A percentile compares a stretch with the other conserved stretches of the same genome.
These are phyloP conservation scores for Rhea americana DNA, from an alignment of 2,113 vertebrate species.

Conservation along the genomic window DNA sequence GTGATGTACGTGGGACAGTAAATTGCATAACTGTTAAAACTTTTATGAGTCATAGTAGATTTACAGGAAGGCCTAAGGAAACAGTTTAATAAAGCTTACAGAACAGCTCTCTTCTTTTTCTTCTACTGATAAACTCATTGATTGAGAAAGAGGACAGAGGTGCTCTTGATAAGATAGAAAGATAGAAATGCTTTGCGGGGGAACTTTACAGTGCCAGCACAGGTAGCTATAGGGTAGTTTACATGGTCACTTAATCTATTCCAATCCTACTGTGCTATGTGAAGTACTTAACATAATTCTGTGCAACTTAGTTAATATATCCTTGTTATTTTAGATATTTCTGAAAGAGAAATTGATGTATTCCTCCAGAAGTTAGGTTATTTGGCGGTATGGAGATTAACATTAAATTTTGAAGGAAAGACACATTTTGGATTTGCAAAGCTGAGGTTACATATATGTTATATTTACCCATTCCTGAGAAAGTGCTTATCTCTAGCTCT, in stretches of 20 bases:
- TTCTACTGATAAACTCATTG: neutral
- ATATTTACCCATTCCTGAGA: neutral
- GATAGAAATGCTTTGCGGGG: neutral
- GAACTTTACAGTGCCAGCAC: neutral
- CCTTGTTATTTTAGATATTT: neutral
- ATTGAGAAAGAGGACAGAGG: neutral
- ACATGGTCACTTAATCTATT: neutral
- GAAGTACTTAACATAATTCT: neutral
- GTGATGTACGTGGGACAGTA: neutral
- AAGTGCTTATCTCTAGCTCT: neutral
- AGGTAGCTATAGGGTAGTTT: neutral
- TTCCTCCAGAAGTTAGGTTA: neutral
- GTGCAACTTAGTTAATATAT: neutral
- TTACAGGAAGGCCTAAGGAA: neutral
- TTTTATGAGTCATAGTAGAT: neutral
- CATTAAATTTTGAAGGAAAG: neutral
- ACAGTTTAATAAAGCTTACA: neutral
- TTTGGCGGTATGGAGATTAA: neutral
- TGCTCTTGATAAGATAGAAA: too few species aligned
- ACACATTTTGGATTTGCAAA: neutral
- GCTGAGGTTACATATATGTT: neutral
- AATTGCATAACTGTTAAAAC: neutral
- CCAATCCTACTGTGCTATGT: neutral
- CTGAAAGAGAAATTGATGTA: neutral
- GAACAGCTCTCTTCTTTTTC: neutral